phyloP scores from a whole-genome alignment of 2,888 invertebrate genomes.

The Syrphus vitripennis region DNA sequence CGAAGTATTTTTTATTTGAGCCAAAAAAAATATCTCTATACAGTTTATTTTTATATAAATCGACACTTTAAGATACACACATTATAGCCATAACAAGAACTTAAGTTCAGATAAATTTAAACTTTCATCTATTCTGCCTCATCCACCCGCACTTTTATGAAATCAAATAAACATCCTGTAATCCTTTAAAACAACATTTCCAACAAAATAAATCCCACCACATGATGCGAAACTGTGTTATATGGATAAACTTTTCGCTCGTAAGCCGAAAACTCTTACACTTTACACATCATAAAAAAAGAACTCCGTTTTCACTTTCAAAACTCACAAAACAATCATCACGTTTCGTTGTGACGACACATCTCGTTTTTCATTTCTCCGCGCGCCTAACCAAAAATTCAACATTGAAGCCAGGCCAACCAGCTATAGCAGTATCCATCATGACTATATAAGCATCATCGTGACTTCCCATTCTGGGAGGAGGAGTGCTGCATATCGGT shows the following conservation, averaged over 20 bases:
- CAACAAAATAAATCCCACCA: neutral
- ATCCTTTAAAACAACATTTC: neutral
- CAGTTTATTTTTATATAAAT: too few species aligned
- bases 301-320: conserved; percentile 42
- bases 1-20: too few species aligned
- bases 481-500: conserved; percentile 16
- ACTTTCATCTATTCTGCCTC: neutral
- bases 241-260: neutral
- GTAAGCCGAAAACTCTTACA: conserved; percentile 7
- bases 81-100: too few species aligned
- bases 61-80: neutral
- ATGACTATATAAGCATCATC: conserved; percentile 17
- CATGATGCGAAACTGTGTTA: neutral
- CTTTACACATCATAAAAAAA: conserved; percentile 19
- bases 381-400: neutral
- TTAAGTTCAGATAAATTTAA: neutral
- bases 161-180: neutral
- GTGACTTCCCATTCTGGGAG: conserved; percentile 11
- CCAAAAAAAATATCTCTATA: too few species aligned
- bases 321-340: conserved; percentile 37
- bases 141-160: neutral
- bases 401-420: conserved; percentile 49
- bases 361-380: conserved; percentile 44
- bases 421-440: conserved; percentile 5
- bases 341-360: conserved; percentile 50